Percentiles rank a stretch among this genome's conserved stretches.
These are phyloP conservation scores for Leptodactylus fallax DNA, from an alignment of 2,797 vertebrate species.

Conservation along the genomic window DNA sequence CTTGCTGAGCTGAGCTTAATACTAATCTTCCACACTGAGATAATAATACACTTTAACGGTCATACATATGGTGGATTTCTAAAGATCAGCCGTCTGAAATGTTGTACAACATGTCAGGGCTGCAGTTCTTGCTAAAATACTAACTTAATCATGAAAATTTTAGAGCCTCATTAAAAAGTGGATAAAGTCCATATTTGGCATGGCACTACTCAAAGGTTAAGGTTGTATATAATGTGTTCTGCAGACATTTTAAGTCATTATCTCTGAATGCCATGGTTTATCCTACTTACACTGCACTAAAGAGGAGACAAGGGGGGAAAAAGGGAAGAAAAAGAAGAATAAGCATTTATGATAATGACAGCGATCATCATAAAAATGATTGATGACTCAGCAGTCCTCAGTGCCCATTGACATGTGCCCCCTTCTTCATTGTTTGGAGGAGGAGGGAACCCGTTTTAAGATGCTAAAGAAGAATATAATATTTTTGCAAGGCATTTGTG, in stretches of 20 bases:
- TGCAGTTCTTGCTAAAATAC: slow-evolving; percentile 80
- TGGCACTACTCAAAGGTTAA: slow-evolving; percentile 79
- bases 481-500: slow-evolving; percentile 15
- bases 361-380: slow-evolving; percentile 45
- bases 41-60: slow-evolving; percentile 57
- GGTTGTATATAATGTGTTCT: slow-evolving; percentile 77
- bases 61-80: slow-evolving; percentile 70
- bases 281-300: slow-evolving; percentile 47
- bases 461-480: slow-evolving; percentile 27
- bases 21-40: slow-evolving; percentile 22
- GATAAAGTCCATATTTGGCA: slow-evolving; percentile 79
- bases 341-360: slow-evolving; percentile 40
- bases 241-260: slow-evolving; percentile 63
- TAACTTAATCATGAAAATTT: slow-evolving; percentile 78
- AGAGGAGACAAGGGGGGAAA: slow-evolving; percentile 6
- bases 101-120: slow-evolving; percentile 82
- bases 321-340: neutral
- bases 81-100: slow-evolving; percentile 78
- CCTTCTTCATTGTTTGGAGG: slow-evolving; percentile 24
- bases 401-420: slow-evolving; percentile 34
- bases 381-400: slow-evolving; percentile 21
- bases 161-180: slow-evolving; percentile 82
- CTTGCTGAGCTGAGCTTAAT: slow-evolving; percentile 39
- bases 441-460: neutral
- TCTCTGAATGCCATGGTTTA: slow-evolving; percentile 55